These are phyloP conservation scores for Oenanthe oenanthe DNA, from an alignment of 2,113 vertebrate genomes.

Conservation along the genomic window DNA sequence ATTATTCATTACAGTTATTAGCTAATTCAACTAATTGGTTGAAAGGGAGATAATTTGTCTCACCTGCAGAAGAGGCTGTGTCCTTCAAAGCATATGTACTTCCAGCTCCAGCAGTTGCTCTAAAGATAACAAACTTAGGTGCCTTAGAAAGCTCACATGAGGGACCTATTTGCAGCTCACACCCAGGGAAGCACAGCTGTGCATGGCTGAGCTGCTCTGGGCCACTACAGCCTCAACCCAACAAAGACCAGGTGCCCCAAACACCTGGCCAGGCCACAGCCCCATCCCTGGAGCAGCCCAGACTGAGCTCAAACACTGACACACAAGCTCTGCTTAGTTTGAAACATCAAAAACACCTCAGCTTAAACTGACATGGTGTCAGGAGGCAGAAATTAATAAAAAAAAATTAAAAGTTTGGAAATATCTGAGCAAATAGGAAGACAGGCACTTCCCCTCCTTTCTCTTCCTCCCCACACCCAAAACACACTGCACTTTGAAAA, in stretches of 20 bases:
- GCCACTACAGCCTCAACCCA: not conserved
- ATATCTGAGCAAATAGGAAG: not conserved
- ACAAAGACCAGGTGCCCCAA: not conserved
- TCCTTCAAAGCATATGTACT: not conserved
- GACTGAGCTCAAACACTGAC: not conserved
- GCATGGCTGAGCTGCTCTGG: not conserved
- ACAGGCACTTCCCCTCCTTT: fast-evolving
- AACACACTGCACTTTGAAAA: not conserved
- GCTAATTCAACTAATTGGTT: not conserved
- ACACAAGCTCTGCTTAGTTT: not conserved
- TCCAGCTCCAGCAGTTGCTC: not conserved
- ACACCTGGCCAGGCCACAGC: not conserved
- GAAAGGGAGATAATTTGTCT: not conserved
- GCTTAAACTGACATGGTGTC: not conserved
- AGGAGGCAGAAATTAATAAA: not conserved
- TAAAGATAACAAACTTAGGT: not conserved
- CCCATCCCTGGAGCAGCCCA: fast-evolving
- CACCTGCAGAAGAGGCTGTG: not conserved
- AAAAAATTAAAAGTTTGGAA: not conserved
- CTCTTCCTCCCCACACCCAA: not conserved
- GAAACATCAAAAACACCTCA: not conserved
- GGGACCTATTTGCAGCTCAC: not conserved
- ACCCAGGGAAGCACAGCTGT: not conserved
- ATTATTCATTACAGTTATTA: not conserved
- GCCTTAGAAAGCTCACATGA: not conserved